Evolutionary conservation across 2,113 vertebrate species (phyloP).

Genomic region (Xyliphius kryptos): DNA sequence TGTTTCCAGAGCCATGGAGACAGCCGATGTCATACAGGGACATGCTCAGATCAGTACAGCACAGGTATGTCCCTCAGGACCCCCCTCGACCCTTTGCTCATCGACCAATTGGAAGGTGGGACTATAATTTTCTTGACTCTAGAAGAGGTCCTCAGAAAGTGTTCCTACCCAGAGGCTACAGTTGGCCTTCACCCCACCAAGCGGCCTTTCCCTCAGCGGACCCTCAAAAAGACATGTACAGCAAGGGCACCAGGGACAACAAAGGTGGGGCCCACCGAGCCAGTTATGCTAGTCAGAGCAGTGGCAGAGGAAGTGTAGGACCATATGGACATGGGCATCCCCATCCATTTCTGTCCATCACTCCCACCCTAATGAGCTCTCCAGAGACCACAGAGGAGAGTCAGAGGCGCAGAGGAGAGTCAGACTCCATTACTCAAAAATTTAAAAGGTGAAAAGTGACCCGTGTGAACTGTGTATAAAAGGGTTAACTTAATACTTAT

Average conservation of each 20-base stretch:
- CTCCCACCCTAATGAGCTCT: constrained; percentile 69
- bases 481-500: constrained; percentile 38
- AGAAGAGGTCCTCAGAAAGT: constrained; percentile 52
- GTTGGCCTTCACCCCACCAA: constrained; percentile 66
- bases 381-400: constrained; percentile 68
- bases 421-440: constrained; percentile 51
- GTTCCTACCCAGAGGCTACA: constrained; percentile 64
- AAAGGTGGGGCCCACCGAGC: constrained; percentile 55
- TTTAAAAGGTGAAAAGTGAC: constrained; percentile 64
- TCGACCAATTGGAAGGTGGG: no score
- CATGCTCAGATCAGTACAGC: constrained; percentile 56
- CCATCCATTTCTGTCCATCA: constrained; percentile 65
- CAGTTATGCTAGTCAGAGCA: constrained; percentile 72
- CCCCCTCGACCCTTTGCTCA: no score
- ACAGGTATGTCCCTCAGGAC: no score
- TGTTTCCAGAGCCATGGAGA: constrained; percentile 54
- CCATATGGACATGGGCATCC: constrained; percentile 51
- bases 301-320: constrained; percentile 65
- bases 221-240: constrained; percentile 44
- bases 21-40: constrained; percentile 55
- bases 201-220: constrained; percentile 48
- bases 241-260: constrained; percentile 31
- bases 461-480: constrained; percentile 26
- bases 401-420: constrained; percentile 51
- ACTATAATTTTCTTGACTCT: constrained; percentile 47